Percentiles rank a stretch among this genome's conserved stretches.
Conservation (phyloP, 2,113 vertebrate genomes). For the Corythaixoides concolor region DNA sequence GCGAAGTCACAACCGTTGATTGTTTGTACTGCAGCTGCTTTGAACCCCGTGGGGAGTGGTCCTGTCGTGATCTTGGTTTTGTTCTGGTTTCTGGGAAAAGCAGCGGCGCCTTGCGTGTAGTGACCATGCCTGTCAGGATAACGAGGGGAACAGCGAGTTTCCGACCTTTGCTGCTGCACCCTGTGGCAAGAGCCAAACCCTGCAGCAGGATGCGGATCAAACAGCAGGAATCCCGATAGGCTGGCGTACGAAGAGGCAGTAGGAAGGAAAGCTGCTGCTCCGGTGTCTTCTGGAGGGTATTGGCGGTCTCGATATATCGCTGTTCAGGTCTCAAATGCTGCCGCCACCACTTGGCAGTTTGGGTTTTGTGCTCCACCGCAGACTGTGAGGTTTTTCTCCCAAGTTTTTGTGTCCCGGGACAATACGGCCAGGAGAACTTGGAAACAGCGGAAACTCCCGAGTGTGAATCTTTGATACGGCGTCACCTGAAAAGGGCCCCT, state of each 20-base stretch:
- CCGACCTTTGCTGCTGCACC: background rate
- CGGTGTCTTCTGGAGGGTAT: background rate
- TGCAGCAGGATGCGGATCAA: background rate
- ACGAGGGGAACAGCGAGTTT: background rate
- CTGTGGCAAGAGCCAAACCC: background rate
- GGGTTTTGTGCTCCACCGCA: background rate
- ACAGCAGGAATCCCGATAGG: background rate
- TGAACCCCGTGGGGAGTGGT: background rate
- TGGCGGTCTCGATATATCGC: background rate
- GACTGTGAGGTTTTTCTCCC: background rate
- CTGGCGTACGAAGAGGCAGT: background rate
- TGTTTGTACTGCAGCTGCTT: background rate
- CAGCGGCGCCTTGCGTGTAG: rapidly evolving
- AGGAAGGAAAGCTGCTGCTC: background rate
- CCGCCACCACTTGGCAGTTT: background rate
- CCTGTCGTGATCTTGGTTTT: background rate
- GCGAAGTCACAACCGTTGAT: background rate
- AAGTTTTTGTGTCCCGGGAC: background rate
- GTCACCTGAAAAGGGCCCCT: background rate
- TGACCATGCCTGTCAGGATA: background rate
- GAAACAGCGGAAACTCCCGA: background rate
- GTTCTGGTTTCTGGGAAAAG: background rate
- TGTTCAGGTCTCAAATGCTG: background rate
- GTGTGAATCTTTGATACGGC: background rate
- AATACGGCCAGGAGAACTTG: background rate